phyloP scores from a whole-genome alignment of 35 echinoderm and acorn worm genomes.

The Strongylocentrotus purpuratus region DNA sequence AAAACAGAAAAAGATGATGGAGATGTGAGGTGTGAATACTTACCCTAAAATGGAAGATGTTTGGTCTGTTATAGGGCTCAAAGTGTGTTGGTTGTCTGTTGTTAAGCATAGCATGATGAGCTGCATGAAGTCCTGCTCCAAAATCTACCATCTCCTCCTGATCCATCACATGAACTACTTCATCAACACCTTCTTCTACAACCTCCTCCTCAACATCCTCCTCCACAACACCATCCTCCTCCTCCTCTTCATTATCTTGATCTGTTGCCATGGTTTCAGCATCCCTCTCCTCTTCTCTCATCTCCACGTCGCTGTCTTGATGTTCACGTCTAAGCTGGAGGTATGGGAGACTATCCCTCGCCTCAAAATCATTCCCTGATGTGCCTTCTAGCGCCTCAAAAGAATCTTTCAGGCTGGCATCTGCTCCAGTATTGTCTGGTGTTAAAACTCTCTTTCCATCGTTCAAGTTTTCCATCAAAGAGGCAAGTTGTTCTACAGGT shows the following conservation, averaged over 20 bases:
- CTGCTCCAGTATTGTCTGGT: neutral
- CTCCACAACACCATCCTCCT: slow-evolving; percentile 42
- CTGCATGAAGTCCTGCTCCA: slow-evolving; percentile 69
- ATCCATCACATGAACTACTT: slow-evolving; percentile 50
- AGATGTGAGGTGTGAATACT: slow-evolving; percentile 36
- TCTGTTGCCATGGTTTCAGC: slow-evolving; percentile 52
- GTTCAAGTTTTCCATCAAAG: slow-evolving; percentile 23
- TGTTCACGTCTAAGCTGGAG: slow-evolving; percentile 21
- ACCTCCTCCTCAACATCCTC: slow-evolving; percentile 47
- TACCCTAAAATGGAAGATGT: slow-evolving; percentile 88
- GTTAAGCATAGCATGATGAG: slow-evolving; percentile 79
- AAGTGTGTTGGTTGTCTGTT: slow-evolving; percentile 81
- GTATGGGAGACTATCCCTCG: neutral
- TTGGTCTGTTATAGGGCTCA: slow-evolving; percentile 89
- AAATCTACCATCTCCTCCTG: slow-evolving; percentile 35
- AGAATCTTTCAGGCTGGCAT: neutral
- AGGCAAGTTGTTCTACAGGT: slow-evolving; percentile 15
- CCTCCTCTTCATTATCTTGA: slow-evolving; percentile 36
- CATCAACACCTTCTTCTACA: slow-evolving; percentile 53
- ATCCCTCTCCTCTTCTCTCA: slow-evolving; percentile 59
- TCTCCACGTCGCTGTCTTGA: slow-evolving; percentile 79
- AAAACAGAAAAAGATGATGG: too few species aligned
- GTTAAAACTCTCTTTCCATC: neutral
- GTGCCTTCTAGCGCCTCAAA: neutral
- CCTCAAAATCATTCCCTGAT: neutral